Evolutionary conservation across 2,888 invertebrate genomes (phyloP), one percentile per base, ranked within the genome.

Genomic region (Sarcophaga caerulescens): DNA sequence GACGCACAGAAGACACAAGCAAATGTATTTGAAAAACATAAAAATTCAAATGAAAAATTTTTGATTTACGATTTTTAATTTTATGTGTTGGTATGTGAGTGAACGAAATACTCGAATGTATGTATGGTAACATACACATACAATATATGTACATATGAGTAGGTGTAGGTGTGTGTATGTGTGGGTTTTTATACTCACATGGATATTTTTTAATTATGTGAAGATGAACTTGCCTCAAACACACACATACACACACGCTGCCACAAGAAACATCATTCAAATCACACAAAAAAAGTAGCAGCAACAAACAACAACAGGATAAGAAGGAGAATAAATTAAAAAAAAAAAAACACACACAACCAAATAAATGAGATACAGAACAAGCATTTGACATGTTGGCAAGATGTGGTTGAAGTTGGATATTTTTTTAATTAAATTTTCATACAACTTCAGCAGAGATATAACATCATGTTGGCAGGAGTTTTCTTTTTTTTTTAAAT

Each of bases 341-440:
- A 52, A 52, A 52, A 14, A 2, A 52, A 52, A 4, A 2, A 52
- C 12, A 52, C 3, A 52, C 12, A 52, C 12, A 52, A 14, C 5
- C 4, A 52, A 57, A n/a, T 23, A 65, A 47, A 19, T 21, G 75
- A 65, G 63, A 52, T 52, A 35, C 10, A 35, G 0, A 35, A 35
- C 52, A 14, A 14, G 12, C 74, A 70, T 84, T 86, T 84, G 81
- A 84, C 86, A 84, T 84, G 84, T 35, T 35, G 52, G 52, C 17
- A 52, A 77, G 77, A 74, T 81, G 76, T 77, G 83, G 77, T 81
- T 84, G 81, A 62, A 45, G 11, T 14, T 81, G 35, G 23, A 17
- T 59, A 70, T 77, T 84, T 86, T 83, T 86, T 86, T 86, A 86
- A 86, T 86, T 86, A 86, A 86, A 86, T 86, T 86, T 86, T 47